Evolutionary conservation across 2,113 vertebrate species (phyloP), one percentile per base, ranked within the genome.

Genomic region (Centropristis striata): DNA sequence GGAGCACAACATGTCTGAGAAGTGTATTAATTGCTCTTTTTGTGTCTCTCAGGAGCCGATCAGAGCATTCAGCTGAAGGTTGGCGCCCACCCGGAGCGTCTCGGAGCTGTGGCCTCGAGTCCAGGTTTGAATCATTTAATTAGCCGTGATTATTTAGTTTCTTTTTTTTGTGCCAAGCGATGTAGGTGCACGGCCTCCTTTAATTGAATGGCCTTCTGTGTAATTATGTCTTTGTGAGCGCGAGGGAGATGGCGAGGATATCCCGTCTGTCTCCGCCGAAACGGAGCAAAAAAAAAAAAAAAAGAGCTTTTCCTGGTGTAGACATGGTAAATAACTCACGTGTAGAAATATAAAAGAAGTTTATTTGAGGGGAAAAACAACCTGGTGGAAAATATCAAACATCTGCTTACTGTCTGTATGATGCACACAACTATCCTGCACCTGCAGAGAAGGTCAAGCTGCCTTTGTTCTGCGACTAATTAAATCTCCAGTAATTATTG

Each of bases 191-290:
- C 4, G 80, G 77, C 84, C 87, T 90, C 64, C 61, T 85, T 88
- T 92, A 91, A 91, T 90, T 91, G 85, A 92, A 86, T 83, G 86
- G 67, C 88, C 87, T 84, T 91, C 86, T 74, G 75, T 47, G 78
- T 94, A 92, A 94, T 93, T 93, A 90, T 90, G 80, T 84, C 81
- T 90, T 86, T 89, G 70, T 92, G 78, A 78, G 60, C 54, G 0
- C 55, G 36, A 65, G 67, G 68, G 61, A 78, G 75, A 84, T 57
- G 63, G 75, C 67, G 47, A 67, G 60, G 59, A 80, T 61, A 54
- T 44, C 27, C 39, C 49, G 42, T 28, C 27, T 32, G 41, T 15
- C 58, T 53, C 28, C 61, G 50, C 18, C 69, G 55, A 37, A 66
- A 53, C n/a, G n/a, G n/a, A n/a, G n/a, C n/a, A n/a, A n/a, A n/a